Evolutionary conservation across 2,797 vertebrate genomes (phyloP).

Genomic region (Lycodopsis pacificus): DNA sequence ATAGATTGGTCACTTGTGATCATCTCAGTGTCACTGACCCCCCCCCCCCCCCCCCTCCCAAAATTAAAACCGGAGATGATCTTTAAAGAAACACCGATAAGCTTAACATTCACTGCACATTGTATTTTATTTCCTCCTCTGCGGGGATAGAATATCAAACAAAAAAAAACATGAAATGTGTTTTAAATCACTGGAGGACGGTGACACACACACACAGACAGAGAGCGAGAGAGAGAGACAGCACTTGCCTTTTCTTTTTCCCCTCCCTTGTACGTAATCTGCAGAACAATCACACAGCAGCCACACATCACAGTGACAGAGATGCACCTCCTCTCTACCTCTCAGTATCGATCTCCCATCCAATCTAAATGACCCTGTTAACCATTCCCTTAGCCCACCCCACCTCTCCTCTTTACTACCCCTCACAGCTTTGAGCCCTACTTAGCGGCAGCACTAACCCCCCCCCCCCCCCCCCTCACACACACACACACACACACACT

Average conservation of each 20-base stretch:
- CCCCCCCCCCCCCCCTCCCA: neutral
- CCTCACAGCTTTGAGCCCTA: constrained; percentile 76
- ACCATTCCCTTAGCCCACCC: constrained; percentile 85
- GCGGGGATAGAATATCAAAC: constrained; percentile 68
- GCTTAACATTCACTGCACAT: constrained; percentile 56
- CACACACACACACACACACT: constrained; percentile 24
- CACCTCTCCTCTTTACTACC: constrained; percentile 77
- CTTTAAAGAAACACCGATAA: constrained; percentile 48
- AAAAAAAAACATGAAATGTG: constrained; percentile 60
- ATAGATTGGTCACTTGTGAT: constrained; percentile 51
- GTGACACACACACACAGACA: constrained; percentile 41
- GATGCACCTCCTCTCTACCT: constrained; percentile 85
- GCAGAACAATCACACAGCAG: constrained; percentile 85
- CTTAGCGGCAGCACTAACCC: constrained; percentile 72
- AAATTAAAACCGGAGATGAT: constrained; percentile 20
- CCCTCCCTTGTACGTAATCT: constrained; percentile 77
- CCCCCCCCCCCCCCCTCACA: constrained; percentile 22
- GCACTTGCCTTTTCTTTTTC: constrained; percentile 62
- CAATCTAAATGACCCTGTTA: constrained; percentile 89
- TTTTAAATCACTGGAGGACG: constrained; percentile 72
- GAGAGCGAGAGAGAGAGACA: constrained; percentile 4
- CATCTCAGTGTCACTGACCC: constrained; percentile 28
- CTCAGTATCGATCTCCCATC: constrained; percentile 89
- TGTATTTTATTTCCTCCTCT: constrained; percentile 64
- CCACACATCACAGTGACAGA: constrained; percentile 87